Base-by-base conservation (phyloP, 2,888 invertebrate species). In the Temnothorax unifasciatus region DNA sequence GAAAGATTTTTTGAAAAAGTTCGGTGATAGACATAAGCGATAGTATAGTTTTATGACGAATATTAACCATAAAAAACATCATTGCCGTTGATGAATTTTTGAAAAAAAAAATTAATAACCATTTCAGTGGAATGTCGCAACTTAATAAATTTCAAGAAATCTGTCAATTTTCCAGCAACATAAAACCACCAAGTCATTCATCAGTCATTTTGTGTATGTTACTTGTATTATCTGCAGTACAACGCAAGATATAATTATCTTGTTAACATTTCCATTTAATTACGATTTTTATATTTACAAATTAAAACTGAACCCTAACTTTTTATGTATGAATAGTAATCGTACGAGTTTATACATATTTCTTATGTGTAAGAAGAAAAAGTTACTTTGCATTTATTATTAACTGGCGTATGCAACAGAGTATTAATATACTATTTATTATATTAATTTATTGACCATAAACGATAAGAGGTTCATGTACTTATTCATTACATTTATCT, bases 31-130 rank as follows among this genome's bases (percentile, higher is more conserved):
- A 57, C 2, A 18, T n/a, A 21, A 21, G 21, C 38, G 25, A 25
- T 81, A 81, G 73, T 57, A 18, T 34, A 25, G 15, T 73, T 73
- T 73, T 25, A 44, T 21, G 21, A 57, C 29, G 57, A 34, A 71
- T 57, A 69, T 77, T 41, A 25, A 5, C 18, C 29, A 21, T 54
- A 13, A 44, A 41, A 54, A 68, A 4, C 15, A 8, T 41, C 25
- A 9, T 77, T 2, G 11, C 15, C 8, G 3, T 38, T 57, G 29
- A 68, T 68, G 54, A 21, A 69, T 34, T 44, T 47, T 68, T 41
- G 13, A 44, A 41, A 21, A 44, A 18, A 18, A 21, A 64, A 29
- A 77, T 69, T 69, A 68, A 69, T 77, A 41, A 77, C 9, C 11
- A 3, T 25, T 54, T n/a, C 15, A 38, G 2, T 13, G 15, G 3